Conservation (phyloP, 1,140 invertebrate species). For the Cyrtorhinus lividipennis region DNA sequence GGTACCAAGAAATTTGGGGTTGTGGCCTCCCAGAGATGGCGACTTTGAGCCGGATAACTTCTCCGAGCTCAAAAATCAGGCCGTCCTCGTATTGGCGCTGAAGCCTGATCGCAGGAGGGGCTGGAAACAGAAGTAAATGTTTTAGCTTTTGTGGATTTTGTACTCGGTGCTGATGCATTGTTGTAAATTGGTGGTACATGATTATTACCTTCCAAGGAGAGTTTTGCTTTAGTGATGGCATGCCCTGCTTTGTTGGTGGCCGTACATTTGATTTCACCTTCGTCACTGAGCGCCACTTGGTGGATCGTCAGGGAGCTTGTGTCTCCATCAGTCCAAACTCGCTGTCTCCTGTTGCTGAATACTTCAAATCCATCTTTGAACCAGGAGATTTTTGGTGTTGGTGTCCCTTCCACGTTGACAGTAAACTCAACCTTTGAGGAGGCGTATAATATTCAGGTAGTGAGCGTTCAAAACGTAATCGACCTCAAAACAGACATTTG, state of each 20-base stretch:
- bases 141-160: not conserved
- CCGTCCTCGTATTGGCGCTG: constrained; percentile 75
- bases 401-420: constrained; percentile 65
- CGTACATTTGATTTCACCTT: constrained; percentile 77
- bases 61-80: constrained; percentile 72
- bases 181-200: too few species aligned
- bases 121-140: constrained; percentile 34
- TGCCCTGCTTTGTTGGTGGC: constrained; percentile 70
- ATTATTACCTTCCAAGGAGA: constrained; percentile 57
- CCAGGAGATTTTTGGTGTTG: constrained; percentile 79
- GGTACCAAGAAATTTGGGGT: constrained; percentile 69
- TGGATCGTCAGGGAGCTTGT: constrained; percentile 66
- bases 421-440: constrained; percentile 51
- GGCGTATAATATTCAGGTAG: not conserved
- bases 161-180: too few species aligned
- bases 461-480: not conserved
- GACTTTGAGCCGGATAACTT: constrained; percentile 74
- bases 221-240: constrained; percentile 50
- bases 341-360: constrained; percentile 62
- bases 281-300: constrained; percentile 58
- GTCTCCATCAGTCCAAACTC: constrained; percentile 59
- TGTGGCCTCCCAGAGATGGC: constrained; percentile 75
- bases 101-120: constrained; percentile 59
- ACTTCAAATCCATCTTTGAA: constrained; percentile 79
- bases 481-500: not conserved